Conservation (phyloP, 2,888 invertebrate genomes). For the Xanthia togata region DNA sequence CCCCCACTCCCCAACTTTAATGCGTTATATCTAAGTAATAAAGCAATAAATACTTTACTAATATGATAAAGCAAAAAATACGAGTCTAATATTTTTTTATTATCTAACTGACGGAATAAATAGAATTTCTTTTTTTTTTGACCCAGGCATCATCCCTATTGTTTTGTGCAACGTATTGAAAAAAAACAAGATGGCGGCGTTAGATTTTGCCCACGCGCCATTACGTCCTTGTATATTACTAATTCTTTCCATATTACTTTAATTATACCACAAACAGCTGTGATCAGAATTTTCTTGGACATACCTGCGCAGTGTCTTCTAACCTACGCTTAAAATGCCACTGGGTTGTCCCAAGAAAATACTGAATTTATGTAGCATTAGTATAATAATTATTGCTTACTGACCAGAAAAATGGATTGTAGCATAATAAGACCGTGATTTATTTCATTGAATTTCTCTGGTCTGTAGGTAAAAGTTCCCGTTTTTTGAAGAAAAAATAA, state of each 20-base stretch:
- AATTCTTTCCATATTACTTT: slow-evolving; percentile 4
- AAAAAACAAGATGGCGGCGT: neutral
- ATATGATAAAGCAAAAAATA: no score
- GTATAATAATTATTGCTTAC: slow-evolving; percentile 13
- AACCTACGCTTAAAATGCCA: neutral
- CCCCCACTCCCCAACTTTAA: no score
- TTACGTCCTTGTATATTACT: neutral
- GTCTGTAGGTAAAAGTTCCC: neutral
- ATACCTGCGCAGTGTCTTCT: neutral
- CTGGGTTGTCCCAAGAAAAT: slow-evolving; percentile 10
- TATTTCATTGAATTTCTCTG: slow-evolving; percentile 3
- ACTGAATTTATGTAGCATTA: slow-evolving; percentile 37
- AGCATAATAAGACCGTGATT: no score
- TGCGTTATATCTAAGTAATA: no score
- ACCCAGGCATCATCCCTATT: no score
- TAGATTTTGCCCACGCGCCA: neutral
- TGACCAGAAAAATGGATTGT: neutral
- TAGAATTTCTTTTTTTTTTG: no score
- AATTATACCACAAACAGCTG: slow-evolving; percentile 21
- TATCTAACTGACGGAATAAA: no score
- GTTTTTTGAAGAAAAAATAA: slow-evolving; percentile 20
- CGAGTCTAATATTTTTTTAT: no score
- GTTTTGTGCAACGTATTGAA: neutral
- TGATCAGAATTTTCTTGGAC: slow-evolving; percentile 33
- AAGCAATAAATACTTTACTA: no score